Evolutionary conservation across 2,113 vertebrate species (phyloP).

Genomic region (Merops nubicus): DNA sequence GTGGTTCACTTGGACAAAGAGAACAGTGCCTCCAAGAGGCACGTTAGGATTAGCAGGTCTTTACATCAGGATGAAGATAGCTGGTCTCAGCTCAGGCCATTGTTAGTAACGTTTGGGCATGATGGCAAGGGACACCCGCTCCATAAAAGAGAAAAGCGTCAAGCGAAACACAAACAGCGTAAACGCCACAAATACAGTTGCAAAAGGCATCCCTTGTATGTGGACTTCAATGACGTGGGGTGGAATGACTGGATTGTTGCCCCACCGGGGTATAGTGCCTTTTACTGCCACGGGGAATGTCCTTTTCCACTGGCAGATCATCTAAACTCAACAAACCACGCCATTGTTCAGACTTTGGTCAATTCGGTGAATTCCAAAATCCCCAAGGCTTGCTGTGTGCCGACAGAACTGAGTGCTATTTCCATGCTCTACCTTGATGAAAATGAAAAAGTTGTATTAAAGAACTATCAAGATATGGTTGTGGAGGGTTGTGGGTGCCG

Average conservation of each 20-base stretch:
- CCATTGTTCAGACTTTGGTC: slow-evolving; percentile 98
- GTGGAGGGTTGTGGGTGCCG: slow-evolving; percentile 98
- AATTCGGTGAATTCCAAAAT: slow-evolving; percentile 99
- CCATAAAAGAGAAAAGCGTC: slow-evolving; percentile 91
- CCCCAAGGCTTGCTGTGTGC: slow-evolving; percentile 97
- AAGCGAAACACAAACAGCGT: slow-evolving; percentile 88
- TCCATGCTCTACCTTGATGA: slow-evolving; percentile 98
- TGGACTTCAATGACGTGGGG: slow-evolving; percentile 98
- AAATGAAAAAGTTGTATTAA: slow-evolving; percentile 97
- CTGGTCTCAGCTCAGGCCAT: slow-evolving; percentile 90
- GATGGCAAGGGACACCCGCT: slow-evolving; percentile 93
- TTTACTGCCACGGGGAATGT: slow-evolving; percentile 98
- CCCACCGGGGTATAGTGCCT: slow-evolving; percentile 95
- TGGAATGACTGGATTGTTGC: slow-evolving; percentile 99
- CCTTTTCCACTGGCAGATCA: slow-evolving; percentile 97
- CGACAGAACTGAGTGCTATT: slow-evolving; percentile 97
- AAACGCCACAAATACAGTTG: slow-evolving; percentile 93
- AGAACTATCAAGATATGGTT: slow-evolving; percentile 99
- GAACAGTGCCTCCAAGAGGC: slow-evolving; percentile 80
- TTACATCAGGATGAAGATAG: slow-evolving; percentile 89
- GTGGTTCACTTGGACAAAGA: slow-evolving; percentile 86
- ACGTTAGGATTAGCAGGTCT: slow-evolving; percentile 95
- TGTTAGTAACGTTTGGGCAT: slow-evolving; percentile 95
- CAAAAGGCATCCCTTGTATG: slow-evolving; percentile 92
- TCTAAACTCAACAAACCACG: slow-evolving; percentile 98